Evolutionary conservation across 2,113 vertebrate species (phyloP), one percentile per base, ranked within the genome.

Genomic region (Campylomormyrus numenius): DNA sequence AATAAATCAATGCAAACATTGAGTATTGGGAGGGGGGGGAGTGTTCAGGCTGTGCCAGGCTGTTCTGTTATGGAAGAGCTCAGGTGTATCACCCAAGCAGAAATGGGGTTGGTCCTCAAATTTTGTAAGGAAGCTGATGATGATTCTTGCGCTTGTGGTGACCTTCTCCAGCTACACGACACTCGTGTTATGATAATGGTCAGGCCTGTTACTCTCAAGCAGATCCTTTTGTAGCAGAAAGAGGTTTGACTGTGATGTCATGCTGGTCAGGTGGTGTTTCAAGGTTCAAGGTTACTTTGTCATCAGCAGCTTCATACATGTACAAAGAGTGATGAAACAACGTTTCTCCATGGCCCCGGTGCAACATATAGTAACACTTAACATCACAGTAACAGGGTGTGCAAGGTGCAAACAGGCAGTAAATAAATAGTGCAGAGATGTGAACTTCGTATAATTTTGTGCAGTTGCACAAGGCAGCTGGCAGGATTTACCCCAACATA

Each of bases 1-100:
- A 66, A 31, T 77, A 42, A 15, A 85, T 49, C 39, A 49, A 27
- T 85, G 45, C 21, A 95, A 89, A 77, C 35, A 77, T 15, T 74
- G n/a, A 74, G 66, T 77, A 77, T 77, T 17, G 13, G 31, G 13
- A n/a, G 7, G 8, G 46, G 48, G 9, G 3, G 8, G 2, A 1
- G n/a, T 11, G 62, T 66, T 66, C n/a, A 4, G 62, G n/a, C 8
- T 11, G n/a, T 66, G 8, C 7, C n/a, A 27, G 58, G 10, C n/a
- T 66, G 31, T 66, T 4, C 62, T 66, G 62, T 11, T 66, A 66
- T 11, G 24, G 62, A 66, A 27, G 62, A 66, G 9, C 11, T 66
- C n/a, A 4, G 8, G n/a, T 0, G 62, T 66, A 1, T 31, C 62
- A 31, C 10, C 62, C 62, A 1, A 11, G 62, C 9, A 66, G n/a